Evolutionary conservation across 2,797 vertebrate species (phyloP).

Genomic region (Chloroceryle amazona): DNA sequence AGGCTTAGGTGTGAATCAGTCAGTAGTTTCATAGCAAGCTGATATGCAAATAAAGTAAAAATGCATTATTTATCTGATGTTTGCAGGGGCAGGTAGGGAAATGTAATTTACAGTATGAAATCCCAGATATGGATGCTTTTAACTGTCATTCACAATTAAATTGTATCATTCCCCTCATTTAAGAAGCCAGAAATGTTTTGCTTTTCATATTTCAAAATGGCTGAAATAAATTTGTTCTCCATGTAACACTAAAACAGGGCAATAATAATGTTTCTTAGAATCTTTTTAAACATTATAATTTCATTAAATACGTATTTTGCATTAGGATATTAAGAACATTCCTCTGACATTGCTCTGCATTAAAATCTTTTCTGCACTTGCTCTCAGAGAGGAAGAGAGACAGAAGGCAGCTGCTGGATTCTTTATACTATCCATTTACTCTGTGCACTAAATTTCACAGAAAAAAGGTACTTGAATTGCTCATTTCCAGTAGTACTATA

Average conservation of each 20-base stretch:
- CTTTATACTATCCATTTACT: not conserved
- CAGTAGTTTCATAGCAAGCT: not conserved
- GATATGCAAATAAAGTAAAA: conserved; percentile 21
- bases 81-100: conserved; percentile 4
- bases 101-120: conserved; percentile 1
- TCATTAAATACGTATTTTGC: not conserved
- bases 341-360: not conserved
- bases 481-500: not conserved
- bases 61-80: conserved; percentile 26
- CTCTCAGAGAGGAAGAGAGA: not conserved
- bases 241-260: not conserved
- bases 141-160: conserved; percentile 32
- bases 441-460: not conserved
- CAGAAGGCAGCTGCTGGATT: not conserved
- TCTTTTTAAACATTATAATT: not conserved
- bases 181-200: not conserved
- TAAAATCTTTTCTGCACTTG: not conserved
- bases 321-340: not conserved
- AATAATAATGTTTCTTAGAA: not conserved
- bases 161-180: not conserved
- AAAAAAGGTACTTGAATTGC: not conserved
- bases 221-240: not conserved
- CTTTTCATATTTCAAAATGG: not conserved
- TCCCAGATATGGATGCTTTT: not conserved
- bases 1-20: conserved; percentile 17